Percentiles rank a stretch among this genome's conserved stretches.
phyloP scores from a whole-genome alignment of 2,113 vertebrate genomes.

The Haliaeetus leucogaster region DNA sequence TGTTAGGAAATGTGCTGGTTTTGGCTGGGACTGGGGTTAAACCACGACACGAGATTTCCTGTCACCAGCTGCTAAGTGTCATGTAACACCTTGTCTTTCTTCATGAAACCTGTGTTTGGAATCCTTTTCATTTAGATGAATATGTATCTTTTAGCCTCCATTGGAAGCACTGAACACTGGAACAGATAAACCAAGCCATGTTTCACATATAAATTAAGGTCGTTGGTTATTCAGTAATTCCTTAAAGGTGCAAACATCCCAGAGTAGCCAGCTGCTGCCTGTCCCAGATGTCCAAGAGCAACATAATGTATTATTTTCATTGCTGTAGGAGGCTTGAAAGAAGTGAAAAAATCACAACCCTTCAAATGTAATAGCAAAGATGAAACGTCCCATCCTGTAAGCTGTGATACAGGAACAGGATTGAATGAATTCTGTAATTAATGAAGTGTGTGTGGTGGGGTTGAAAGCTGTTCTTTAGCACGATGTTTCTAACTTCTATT shows the following conservation, averaged over 20 bases:
- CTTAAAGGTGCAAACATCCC: background rate
- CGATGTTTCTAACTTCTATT: background rate
- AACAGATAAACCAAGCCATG: background rate
- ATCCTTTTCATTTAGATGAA: background rate
- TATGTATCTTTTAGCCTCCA: background rate
- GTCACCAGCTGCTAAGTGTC: background rate
- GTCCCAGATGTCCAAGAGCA: background rate
- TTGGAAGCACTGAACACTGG: background rate
- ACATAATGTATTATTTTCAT: background rate
- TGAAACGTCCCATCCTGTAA: background rate
- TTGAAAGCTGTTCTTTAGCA: background rate
- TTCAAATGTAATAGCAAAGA: background rate
- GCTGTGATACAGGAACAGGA: background rate
- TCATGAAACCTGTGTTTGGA: background rate
- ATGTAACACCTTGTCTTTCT: background rate
- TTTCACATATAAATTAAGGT: background rate
- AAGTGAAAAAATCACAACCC: background rate
- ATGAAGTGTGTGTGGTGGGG: background rate
- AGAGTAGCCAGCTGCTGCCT: background rate
- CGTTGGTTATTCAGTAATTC: background rate
- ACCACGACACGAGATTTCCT: background rate
- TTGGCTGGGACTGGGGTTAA: no score
- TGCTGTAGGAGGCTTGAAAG: background rate
- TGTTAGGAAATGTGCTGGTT: background rate
- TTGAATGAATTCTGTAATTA: background rate